A percentile compares a stretch with the other conserved stretches of the same genome.
Evolutionary conservation across 2,113 vertebrate species (phyloP).

Genomic region (Origma solitaria): DNA sequence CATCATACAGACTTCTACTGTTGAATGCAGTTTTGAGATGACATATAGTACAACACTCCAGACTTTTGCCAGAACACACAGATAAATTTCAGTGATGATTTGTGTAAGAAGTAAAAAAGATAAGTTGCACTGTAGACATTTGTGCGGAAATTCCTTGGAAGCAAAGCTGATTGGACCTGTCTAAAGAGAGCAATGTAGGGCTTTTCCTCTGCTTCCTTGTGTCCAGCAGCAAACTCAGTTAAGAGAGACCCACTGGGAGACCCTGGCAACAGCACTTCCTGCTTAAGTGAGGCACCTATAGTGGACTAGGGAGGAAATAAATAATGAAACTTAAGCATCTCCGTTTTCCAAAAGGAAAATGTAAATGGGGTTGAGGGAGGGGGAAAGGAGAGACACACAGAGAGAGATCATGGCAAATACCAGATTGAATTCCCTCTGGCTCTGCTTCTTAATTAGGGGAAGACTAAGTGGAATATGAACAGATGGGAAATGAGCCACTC

Average conservation of each 20-base stretch:
- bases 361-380: background rate
- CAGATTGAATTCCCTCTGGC: constrained; percentile 19
- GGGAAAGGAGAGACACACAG: background rate
- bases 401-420: background rate
- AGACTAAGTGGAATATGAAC: constrained; percentile 21
- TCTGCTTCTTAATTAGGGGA: constrained; percentile 32
- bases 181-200: background rate
- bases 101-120: background rate
- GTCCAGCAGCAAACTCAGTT: background rate
- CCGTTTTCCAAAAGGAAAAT: background rate
- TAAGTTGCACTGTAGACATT: background rate
- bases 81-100: background rate
- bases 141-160: background rate
- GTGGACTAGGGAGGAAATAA: background rate
- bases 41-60: background rate
- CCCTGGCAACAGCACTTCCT: background rate
- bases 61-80: background rate
- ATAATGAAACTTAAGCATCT: background rate
- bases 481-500: constrained; percentile 33
- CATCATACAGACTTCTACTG: background rate
- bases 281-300: background rate
- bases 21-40: background rate
- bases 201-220: background rate
- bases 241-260: fast-evolving
- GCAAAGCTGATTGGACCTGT: background rate